Evolutionary conservation across 2,113 vertebrate species (phyloP).

Genomic region (Oryzias celebensis): DNA sequence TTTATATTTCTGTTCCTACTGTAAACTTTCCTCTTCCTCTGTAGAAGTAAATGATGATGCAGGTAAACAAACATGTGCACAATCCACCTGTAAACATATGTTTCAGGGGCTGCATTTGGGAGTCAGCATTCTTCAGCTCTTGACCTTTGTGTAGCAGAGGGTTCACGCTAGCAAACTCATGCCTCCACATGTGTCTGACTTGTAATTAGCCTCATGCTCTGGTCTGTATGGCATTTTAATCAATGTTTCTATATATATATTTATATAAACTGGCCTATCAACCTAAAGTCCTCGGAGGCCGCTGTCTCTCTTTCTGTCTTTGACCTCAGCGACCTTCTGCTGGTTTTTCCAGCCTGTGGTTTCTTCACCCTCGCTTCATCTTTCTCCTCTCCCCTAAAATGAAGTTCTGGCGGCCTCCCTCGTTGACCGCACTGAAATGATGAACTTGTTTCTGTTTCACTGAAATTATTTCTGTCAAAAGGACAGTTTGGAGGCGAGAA

Average conservation of each 20-base stretch:
- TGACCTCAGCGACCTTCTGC: neutral
- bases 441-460: slow-evolving; percentile 52
- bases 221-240: slow-evolving; percentile 72
- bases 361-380: slow-evolving; percentile 48
- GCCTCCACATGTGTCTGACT: slow-evolving; percentile 28
- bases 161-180: slow-evolving; percentile 9
- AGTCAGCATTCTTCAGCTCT: slow-evolving; percentile 32
- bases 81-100: neutral
- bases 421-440: slow-evolving; percentile 49
- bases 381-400: slow-evolving; percentile 65
- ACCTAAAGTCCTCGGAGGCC: slow-evolving; percentile 27
- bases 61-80: no score
- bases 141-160: neutral
- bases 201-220: slow-evolving; percentile 72
- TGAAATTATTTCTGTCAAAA: slow-evolving; percentile 39
- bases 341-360: slow-evolving; percentile 39
- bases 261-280: slow-evolving; percentile 36
- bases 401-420: slow-evolving; percentile 44
- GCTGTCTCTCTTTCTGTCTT: slow-evolving; percentile 16
- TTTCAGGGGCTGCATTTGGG: slow-evolving; percentile 14
- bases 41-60: no score
- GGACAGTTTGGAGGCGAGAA: slow-evolving; percentile 6
- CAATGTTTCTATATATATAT: slow-evolving; percentile 69
- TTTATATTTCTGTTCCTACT: neutral
- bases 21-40: neutral